Conservation (phyloP, 1,140 invertebrate species). For the Teleopsis dalmanni region DNA sequence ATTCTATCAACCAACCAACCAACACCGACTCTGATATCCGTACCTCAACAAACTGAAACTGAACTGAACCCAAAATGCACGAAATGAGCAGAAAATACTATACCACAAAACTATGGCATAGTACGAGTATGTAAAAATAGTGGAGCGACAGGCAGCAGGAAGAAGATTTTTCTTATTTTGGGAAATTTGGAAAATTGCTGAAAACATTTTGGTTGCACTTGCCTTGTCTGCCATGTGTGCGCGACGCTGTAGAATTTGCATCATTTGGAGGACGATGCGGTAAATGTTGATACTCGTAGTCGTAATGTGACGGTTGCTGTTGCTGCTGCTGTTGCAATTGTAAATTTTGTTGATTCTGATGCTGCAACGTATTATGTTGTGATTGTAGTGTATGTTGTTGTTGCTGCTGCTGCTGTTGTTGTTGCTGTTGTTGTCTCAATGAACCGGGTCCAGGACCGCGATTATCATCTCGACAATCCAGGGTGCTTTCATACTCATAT, state of each 20-base stretch:
- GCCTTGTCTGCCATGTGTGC: constrained; percentile 43
- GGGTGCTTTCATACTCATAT: constrained; percentile 42
- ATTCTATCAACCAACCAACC: too few relatives aligned
- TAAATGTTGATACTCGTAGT: constrained; percentile 15
- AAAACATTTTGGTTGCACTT: constrained; percentile 14
- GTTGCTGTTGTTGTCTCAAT: constrained; percentile 6
- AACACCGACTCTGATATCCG: too few relatives aligned
- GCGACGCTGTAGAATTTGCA: constrained; percentile 24
- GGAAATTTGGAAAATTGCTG: too few relatives aligned
- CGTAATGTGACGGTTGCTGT: constrained; percentile 14
- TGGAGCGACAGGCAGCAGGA: too few relatives aligned
- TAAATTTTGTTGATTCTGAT: constrained; percentile 40
- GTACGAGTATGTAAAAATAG: too few relatives aligned
- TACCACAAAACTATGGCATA: too few relatives aligned
- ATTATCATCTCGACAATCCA: constrained; percentile 36
- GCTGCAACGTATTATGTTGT: constrained; percentile 33
- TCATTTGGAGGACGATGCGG: constrained; percentile 30
- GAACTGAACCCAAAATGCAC: too few relatives aligned
- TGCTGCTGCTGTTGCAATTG: constrained; percentile 27
- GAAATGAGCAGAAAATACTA: too few relatives aligned
- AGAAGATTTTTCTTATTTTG: too few relatives aligned
- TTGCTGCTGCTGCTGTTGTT: constrained; percentile 27
- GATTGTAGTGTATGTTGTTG: constrained; percentile 4
- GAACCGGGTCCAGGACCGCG: constrained; percentile 16
- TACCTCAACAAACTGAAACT: too few relatives aligned